These are phyloP conservation scores for Pollimyrus isidori DNA, from an alignment of 2,113 vertebrate genomes.

Conservation along the genomic window DNA sequence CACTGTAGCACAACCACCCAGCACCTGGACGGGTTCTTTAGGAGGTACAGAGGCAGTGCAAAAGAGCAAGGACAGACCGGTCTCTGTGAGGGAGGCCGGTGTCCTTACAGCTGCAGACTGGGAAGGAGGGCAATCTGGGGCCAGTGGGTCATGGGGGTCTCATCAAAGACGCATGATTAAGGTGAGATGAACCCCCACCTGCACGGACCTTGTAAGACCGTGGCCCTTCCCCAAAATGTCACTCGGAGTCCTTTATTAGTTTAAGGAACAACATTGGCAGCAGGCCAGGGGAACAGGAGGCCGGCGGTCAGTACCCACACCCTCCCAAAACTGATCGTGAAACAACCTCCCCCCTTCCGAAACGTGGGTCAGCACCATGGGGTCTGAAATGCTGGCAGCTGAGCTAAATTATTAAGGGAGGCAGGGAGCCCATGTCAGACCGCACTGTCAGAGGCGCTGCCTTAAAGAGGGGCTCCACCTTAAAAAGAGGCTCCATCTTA, in stretches of 20 bases:
- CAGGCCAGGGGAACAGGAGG: constrained; percentile 34
- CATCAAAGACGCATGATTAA: constrained; percentile 61
- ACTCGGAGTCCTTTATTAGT: constrained; percentile 79
- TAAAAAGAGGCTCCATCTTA: not conserved
- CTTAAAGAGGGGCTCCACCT: not conserved
- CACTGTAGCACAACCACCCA: not conserved
- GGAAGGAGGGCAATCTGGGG: not conserved
- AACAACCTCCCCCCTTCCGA: not conserved
- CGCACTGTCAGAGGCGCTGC: not conserved
- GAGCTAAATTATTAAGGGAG: not conserved
- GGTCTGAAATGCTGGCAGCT: not conserved
- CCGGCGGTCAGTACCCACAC: not conserved
- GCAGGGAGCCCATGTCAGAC: not conserved
- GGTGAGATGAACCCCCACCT: constrained; percentile 64
- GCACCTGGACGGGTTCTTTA: not conserved
- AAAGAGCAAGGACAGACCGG: not conserved
- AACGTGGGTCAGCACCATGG: not conserved
- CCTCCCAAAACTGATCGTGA: not conserved
- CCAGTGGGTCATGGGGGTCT: constrained; percentile 6
- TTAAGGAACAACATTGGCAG: constrained; percentile 66
- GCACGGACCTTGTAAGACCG: constrained; percentile 61
- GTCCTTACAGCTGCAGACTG: constrained; percentile 15
- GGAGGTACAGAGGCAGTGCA: constrained; percentile 2
- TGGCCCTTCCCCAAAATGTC: constrained; percentile 84
- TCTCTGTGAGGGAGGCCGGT: not conserved